Conservation (phyloP, 2,888 invertebrate genomes). For the Maniola hyperantus region DNA sequence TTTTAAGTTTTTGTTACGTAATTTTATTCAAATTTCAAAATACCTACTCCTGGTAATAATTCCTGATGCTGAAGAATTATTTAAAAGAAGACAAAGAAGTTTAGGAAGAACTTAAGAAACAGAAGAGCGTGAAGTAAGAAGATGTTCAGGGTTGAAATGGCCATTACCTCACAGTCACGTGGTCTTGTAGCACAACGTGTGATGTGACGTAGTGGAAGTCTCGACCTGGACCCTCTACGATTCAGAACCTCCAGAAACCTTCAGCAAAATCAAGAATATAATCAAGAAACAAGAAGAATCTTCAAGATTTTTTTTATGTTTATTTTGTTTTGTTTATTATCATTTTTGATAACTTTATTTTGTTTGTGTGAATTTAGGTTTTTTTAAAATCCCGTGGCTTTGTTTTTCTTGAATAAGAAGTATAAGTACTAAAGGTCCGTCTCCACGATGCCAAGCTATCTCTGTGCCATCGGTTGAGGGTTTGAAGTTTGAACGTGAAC, state of each 20-base stretch:
- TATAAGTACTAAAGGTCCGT: too few relatives aligned
- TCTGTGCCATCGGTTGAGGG: too few relatives aligned
- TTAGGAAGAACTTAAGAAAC: slow-evolving; percentile 37
- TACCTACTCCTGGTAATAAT: background rate
- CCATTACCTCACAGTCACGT: slow-evolving; percentile 83
- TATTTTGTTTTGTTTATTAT: background rate
- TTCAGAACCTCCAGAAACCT: slow-evolving; percentile 10
- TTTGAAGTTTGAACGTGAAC: too few relatives aligned
- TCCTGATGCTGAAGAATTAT: background rate
- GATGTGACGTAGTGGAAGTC: slow-evolving; percentile 82
- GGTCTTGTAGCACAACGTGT: slow-evolving; percentile 78
- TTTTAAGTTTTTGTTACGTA: background rate
- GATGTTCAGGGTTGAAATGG: slow-evolving; percentile 75
- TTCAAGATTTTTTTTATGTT: background rate
- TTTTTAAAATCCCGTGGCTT: too few relatives aligned
- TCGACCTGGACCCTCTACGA: slow-evolving; percentile 61
- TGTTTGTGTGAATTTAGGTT: background rate
- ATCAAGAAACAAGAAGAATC: background rate
- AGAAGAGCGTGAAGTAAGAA: slow-evolving; percentile 42
- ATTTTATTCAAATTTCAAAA: background rate
- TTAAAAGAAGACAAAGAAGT: background rate
- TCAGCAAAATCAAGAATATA: background rate
- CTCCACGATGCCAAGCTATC: too few relatives aligned
- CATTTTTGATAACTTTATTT: too few relatives aligned
- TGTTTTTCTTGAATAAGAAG: too few relatives aligned